Base-by-base conservation (phyloP, 1,140 invertebrate genomes). In the Zaprionus tsacasi region DNA sequence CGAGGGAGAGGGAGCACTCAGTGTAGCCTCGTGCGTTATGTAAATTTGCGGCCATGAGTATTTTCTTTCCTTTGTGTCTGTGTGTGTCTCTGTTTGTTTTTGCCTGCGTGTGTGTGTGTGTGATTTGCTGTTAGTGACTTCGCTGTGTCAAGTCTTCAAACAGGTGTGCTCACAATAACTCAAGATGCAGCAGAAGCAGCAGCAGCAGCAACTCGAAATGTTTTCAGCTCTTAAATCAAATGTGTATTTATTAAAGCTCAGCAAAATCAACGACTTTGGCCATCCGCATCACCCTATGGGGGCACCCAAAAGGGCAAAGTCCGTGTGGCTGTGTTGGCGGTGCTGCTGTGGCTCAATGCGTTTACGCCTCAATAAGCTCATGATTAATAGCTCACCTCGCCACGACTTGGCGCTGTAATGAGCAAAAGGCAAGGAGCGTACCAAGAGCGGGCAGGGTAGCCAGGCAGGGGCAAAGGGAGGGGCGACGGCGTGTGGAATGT, bases 301-400 rank as follows among this genome's bases (percentile, higher is more conserved):
- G 56, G 27, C n/a, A n/a, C n/a, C 15, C 48, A 72, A 73, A 70
- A 72, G 78, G 61, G 58, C 72, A 81, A 71, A 78, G 82, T 75
- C 70, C 67, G 10, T 35, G 7, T 35, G 33, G 33, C 33, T 21
- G 21, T 21, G 33, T 30, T 81, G 78, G 70, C 38, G 40, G n/a
- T 8, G 81, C 64, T 55, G 66, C 80, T 7, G 73, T 81, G 67
- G 82, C 81, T 85, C 81, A 85, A 67, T 78, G 82, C 81, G 78
- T 85, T 85, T 85, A 85, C 86, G 83, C 85, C 78, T 88, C 83
- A 88, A 83, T 88, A 88, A 88, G 83, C 80, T 89, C 83, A 89
- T 88, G 83, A 88, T 88, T 88, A 88, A 88, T 88, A 88, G 83
- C 80, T 70, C 70, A 79, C 78, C 77, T 82, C 71, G 38, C 54